Conservation (phyloP, 2,797 vertebrate genomes). For the Spinibarbus caldwelli region DNA sequence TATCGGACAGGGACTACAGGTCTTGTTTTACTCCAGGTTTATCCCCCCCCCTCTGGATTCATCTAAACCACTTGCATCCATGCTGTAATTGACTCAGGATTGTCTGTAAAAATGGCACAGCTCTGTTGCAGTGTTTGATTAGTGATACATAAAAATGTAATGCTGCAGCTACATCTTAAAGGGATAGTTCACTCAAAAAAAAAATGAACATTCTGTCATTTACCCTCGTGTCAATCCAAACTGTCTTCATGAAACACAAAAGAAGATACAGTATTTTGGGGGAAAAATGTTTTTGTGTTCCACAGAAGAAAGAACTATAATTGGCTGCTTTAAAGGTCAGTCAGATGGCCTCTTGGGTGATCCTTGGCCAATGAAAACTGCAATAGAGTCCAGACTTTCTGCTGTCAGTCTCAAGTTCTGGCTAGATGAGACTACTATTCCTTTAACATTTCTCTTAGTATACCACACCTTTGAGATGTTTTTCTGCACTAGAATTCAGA, state of each 20-base stretch:
- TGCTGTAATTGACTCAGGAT: conserved; percentile 20
- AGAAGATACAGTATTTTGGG: background rate
- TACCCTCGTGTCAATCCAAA: background rate
- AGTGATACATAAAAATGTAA: background rate
- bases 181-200: background rate
- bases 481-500: background rate
- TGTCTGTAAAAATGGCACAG: conserved; percentile 24
- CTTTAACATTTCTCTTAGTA: background rate
- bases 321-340: background rate
- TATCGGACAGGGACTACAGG: background rate
- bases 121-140: background rate
- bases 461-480: background rate
- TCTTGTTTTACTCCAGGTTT: conserved; percentile 19
- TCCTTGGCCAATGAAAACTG: background rate
- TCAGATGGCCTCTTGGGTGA: background rate
- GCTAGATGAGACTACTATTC: background rate
- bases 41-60: background rate
- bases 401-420: background rate
- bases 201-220: background rate
- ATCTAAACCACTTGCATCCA: conserved; percentile 26
- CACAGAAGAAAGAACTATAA: background rate
- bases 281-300: background rate
- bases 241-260: background rate
- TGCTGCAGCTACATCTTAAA: background rate
- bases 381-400: background rate